These are phyloP conservation scores for Podabrus alpinus DNA, from an alignment of 2,888 invertebrate species.

Conservation along the genomic window DNA sequence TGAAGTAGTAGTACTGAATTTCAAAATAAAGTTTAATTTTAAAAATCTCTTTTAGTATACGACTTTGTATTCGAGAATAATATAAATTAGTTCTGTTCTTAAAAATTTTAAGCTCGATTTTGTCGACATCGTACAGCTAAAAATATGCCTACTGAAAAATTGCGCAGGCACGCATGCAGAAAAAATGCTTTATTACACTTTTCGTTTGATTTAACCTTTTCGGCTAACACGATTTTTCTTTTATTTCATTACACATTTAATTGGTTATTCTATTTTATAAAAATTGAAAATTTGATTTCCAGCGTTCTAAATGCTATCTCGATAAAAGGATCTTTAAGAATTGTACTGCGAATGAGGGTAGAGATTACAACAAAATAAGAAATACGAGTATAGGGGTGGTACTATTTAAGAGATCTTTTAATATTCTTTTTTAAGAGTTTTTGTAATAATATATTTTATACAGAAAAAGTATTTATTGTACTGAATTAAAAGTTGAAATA, in stretches of 20 bases:
- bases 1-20: background rate
- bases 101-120: background rate
- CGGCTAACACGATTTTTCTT: background rate
- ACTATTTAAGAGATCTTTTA: too few relatives aligned
- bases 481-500: too few relatives aligned
- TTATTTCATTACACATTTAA: background rate
- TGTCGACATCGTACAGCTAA: background rate
- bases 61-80: background rate
- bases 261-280: background rate
- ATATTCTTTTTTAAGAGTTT: too few relatives aligned
- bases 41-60: background rate
- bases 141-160: background rate
- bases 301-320: background rate
- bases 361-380: too few relatives aligned
- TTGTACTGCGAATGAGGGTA: too few relatives aligned
- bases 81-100: background rate
- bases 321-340: background rate
- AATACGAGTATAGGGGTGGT: too few relatives aligned
- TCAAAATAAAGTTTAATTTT: background rate
- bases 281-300: background rate
- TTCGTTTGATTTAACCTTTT: background rate
- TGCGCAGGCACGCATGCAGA: background rate
- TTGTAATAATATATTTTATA: too few relatives aligned
- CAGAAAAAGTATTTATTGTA: too few relatives aligned
- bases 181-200: background rate